These are phyloP conservation scores for Paraplagusia blochii DNA, from an alignment of 2,113 vertebrate species.

Conservation along the genomic window DNA sequence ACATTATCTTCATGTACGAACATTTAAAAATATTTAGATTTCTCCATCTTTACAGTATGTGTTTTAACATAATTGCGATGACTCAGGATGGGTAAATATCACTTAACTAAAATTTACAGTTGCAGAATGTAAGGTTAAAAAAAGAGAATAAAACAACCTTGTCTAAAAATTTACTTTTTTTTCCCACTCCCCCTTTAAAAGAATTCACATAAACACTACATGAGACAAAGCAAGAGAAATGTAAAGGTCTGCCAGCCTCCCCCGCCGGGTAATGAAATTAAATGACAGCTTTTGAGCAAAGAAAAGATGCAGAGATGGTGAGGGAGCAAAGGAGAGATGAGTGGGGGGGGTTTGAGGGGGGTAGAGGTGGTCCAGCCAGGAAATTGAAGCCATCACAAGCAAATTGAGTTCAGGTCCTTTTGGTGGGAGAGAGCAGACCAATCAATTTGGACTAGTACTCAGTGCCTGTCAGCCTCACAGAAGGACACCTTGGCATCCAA, in stretches of 20 bases:
- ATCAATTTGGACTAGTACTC: constrained; percentile 79
- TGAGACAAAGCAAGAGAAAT: constrained; percentile 54
- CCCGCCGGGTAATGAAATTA: constrained; percentile 76
- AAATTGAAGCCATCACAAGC: constrained; percentile 82
- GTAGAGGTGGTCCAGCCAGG: constrained; percentile 73
- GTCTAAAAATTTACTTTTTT: constrained; percentile 25
- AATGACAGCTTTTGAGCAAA: constrained; percentile 72
- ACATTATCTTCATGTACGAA: background rate
- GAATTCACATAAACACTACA: constrained; percentile 26
- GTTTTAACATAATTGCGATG: too few relatives aligned
- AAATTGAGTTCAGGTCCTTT: constrained; percentile 83
- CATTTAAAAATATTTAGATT: too few relatives aligned
- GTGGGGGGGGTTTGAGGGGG: constrained; percentile 17
- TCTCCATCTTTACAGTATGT: too few relatives aligned
- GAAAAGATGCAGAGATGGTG: constrained; percentile 41
- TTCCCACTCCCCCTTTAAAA: constrained; percentile 21
- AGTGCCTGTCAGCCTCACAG: constrained; percentile 70
- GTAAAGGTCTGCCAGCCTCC: constrained; percentile 65
- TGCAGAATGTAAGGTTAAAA: constrained; percentile 34
- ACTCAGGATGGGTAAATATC: constrained; percentile 18
- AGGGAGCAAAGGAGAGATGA: constrained; percentile 17
- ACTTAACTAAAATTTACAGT: constrained; percentile 25
- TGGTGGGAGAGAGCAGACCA: constrained; percentile 79
- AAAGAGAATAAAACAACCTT: constrained; percentile 19
- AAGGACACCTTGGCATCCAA: constrained; percentile 76